Evolutionary conservation across 2,888 invertebrate genomes (phyloP), one percentile per base, ranked within the genome.

Genomic region (Muschampia plurimacula): DNA sequence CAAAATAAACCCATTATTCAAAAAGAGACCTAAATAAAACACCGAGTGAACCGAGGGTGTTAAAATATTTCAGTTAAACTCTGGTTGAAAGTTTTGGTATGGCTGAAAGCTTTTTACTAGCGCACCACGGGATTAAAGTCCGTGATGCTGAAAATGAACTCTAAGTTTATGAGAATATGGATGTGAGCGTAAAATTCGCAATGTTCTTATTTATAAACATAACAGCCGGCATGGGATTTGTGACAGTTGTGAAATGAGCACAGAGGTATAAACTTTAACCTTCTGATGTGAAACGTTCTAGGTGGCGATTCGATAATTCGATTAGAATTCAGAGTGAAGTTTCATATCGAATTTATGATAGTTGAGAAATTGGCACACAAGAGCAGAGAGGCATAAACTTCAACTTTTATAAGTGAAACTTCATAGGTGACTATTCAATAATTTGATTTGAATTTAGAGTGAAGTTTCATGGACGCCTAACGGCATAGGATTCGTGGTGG

Each of bases 21-120:
- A 52, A 55, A 55, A 22, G 55, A 28, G 2, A 55, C 55, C 15
- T 55, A 22, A 55, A 22, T 55, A 55, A 28, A 55, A 55, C 22
- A 55, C 22, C 22, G 22, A 55, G 22, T 55, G 22, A 55, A 55
- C 9, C 6, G 55, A 9, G 9, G 1, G 49, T 2, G 15, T 4
- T 6, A 39, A 7, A 52, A 52, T 52, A 52, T 52, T 52, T 52
- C 15, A 52, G 15, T 15, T 15, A 52, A 52, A 52, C 15, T 52
- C 39, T 39, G n/a, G n/a, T 5, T 52, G 7, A 52, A 52, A 52
- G 15, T 52, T 52, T 52, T 52, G 15, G 52, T 52, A 52, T 15
- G 15, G 52, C 52, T 52, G 52, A 52, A 52, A 52, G 52, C 52
- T 52, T 52, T 52, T 52, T 52, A 52, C 15, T 5, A 52, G 15